A percentile compares a stretch with the other conserved stretches of the same genome.
Evolutionary conservation across 1,140 invertebrate genomes (phyloP).

Genomic region (Drosophila pandora): DNA sequence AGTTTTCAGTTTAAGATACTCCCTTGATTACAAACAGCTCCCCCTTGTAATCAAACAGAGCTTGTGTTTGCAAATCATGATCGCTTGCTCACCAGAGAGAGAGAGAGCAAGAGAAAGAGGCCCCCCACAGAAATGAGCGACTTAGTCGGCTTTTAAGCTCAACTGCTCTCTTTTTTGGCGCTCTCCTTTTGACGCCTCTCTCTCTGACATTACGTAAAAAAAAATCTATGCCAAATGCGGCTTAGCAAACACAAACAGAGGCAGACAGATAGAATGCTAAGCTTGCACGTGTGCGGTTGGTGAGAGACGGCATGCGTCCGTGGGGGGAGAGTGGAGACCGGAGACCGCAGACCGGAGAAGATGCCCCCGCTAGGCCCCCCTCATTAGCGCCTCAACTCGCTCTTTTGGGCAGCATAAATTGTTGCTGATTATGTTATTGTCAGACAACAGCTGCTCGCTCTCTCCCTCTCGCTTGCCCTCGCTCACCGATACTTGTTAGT

Average conservation of each 20-base stretch:
- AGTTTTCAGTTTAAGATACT: neutral
- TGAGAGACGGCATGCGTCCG: neutral
- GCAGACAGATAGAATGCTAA: conserved; percentile 53
- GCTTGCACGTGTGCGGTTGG: conserved; percentile 50
- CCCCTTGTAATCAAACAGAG: conserved; percentile 55
- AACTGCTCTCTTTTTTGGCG: conserved; percentile 26
- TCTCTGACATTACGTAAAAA: conserved; percentile 67
- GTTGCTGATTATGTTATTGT: conserved; percentile 73
- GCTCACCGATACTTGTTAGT: conserved; percentile 7
- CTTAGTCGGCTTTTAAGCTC: conserved; percentile 40
- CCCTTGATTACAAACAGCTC: conserved; percentile 2
- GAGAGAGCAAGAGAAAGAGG: conserved; percentile 3
- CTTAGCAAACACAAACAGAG: conserved; percentile 50
- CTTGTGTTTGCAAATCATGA: conserved; percentile 60
- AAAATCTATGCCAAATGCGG: conserved; percentile 74
- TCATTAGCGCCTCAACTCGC: conserved; percentile 40
- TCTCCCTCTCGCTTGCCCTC: conserved; percentile 4
- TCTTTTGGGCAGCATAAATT: conserved; percentile 64
- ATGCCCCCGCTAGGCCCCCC: conserved; percentile 5
- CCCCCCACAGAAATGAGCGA: conserved; percentile 37
- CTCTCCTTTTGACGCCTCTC: neutral
- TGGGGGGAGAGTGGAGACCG: neutral
- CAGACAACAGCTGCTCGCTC: conserved; percentile 63
- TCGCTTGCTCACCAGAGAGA: conserved; percentile 24
- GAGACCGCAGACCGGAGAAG: neutral